A percentile compares a stretch with the other conserved stretches of the same genome.
Evolutionary conservation across 2,888 invertebrate genomes (phyloP).

Genomic region (Leptothorax acervorum): DNA sequence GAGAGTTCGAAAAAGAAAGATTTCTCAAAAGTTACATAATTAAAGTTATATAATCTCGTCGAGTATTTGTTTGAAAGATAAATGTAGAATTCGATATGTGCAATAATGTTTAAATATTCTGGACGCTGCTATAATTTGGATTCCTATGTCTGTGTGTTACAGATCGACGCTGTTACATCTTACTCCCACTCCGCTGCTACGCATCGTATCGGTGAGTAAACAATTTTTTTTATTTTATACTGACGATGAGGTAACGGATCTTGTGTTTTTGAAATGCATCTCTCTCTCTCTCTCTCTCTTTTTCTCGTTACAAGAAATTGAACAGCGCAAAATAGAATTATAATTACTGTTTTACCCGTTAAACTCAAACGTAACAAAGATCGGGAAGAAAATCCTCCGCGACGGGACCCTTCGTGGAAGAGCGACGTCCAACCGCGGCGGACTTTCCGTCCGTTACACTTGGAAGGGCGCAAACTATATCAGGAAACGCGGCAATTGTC

Average conservation of each 20-base stretch:
- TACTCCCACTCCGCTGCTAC: not conserved
- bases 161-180: too few species aligned
- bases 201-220: not conserved
- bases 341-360: not conserved
- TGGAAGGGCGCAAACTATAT: conserved; percentile 76
- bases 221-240: not conserved
- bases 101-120: too few species aligned
- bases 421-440: conserved; percentile 43
- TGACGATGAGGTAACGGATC: not conserved
- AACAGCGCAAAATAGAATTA: not conserved
- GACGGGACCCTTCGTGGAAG: conserved; percentile 45
- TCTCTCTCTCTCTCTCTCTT: too few species aligned
- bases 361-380: conserved; percentile 10
- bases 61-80: too few species aligned
- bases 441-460: conserved; percentile 73
- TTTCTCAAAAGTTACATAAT: too few species aligned
- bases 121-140: too few species aligned
- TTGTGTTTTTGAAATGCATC: not conserved
- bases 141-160: too few species aligned
- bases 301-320: not conserved
- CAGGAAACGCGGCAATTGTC: conserved; percentile 84
- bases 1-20: too few species aligned
- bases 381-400: conserved; percentile 25
- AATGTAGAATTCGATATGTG: too few species aligned
- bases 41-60: too few species aligned